Conservation (phyloP, 2,797 vertebrate species). For the Limosa lapponica region DNA sequence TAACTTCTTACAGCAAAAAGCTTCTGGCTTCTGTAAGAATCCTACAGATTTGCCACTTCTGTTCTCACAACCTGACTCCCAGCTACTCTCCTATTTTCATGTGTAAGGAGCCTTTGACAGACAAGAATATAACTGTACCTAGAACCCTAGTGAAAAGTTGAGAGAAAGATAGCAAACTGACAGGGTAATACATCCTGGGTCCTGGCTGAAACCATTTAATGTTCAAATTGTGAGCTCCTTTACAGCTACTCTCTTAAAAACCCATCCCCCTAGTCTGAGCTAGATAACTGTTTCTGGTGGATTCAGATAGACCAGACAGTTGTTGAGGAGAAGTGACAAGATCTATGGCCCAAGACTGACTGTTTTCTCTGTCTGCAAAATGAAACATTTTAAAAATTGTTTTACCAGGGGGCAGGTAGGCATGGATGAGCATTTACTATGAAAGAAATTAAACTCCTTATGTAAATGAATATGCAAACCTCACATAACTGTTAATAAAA, state of each 20-base stretch:
- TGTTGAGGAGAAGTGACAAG: not conserved
- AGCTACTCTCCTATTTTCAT: not conserved
- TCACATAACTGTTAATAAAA: not conserved
- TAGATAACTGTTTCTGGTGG: not conserved
- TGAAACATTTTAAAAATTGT: not conserved
- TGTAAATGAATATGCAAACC: not conserved
- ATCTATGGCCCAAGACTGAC: not conserved
- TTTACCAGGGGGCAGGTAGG: not conserved
- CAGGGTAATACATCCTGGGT: not conserved
- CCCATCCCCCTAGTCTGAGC: not conserved
- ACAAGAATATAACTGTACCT: not conserved
- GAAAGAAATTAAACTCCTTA: not conserved
- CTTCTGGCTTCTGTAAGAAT: constrained; percentile 19
- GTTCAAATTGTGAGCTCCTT: not conserved
- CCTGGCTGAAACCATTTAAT: not conserved
- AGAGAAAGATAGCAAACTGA: not conserved
- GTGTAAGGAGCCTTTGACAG: constrained; percentile 2
- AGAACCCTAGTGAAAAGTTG: not conserved
- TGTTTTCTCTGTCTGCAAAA: not conserved
- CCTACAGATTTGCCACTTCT: not conserved
- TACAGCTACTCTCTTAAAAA: not conserved
- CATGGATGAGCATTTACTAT: not conserved
- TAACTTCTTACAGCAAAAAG: constrained; percentile 17
- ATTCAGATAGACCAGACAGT: not conserved
- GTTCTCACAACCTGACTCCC: constrained; percentile 8